Evolutionary conservation across 37 sponge, comb jelly and placozoan species (phyloP), one percentile per base, ranked within the genome.

Genomic region (Aphrocallistes beatrix): DNA sequence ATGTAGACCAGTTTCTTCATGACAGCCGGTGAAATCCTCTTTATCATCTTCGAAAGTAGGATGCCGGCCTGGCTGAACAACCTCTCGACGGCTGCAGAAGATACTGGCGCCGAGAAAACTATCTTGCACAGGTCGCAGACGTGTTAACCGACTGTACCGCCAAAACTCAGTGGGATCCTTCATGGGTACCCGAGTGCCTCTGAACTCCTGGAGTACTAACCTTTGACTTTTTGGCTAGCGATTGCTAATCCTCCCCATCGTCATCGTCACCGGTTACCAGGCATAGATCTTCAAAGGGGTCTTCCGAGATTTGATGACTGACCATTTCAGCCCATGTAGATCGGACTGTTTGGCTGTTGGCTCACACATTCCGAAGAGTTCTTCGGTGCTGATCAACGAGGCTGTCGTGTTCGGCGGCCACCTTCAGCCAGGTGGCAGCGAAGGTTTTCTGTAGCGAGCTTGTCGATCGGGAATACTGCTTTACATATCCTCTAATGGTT

Each of bases 41-140:
- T 60, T 60, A 19, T 60, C 75, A 60, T 60, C 21, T 60, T 60
- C 75, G 75, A 60, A 19, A 60, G 75, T 60, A 60, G 75, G 34
- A 32, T 60, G 8, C 75, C 75, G 75, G 75, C 75, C 21, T 60
- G 75, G 75, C 75, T 60, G 75, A 60, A 60, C 75, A 60, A 60
- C 75, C 75, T 60, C 75, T 60, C 75, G 28, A 60, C 75, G 32
- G 75, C 75, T 60, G 75, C 75, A 60, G 75, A 60, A 60, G 75
- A 60, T 60, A 60, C 75, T 60, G 75, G 75, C 34, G 75, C 75
- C 32, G 75, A 60, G 75, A 60, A 60, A 60, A 60, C 3, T 60
- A 60, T 60, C 34, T 60, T 60, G 75, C 75, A 32, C 75, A 60
- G 75, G 75, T 60, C 75, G 75, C 75, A 60, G 21, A 60, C 75